Evolutionary conservation across 2,888 invertebrate species (phyloP), one percentile per base, ranked within the genome.

Genomic region (Diploptera punctata): DNA sequence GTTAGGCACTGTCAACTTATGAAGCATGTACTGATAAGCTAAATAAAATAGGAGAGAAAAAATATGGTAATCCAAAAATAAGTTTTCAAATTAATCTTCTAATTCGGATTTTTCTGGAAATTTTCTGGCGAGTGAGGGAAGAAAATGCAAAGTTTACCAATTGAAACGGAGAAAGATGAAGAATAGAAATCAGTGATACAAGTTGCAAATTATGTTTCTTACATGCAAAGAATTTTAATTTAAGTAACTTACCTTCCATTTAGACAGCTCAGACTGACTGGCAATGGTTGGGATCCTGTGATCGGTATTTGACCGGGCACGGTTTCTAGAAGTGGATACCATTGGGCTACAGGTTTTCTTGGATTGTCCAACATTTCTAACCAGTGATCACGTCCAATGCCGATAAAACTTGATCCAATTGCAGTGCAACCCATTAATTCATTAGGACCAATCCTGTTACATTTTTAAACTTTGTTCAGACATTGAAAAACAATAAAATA

Each of bases 401-500:
- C 94, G 71, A 91, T 90, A 79, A 91, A 89, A 72, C 88, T 88
- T 0, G 92, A 89, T 0, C 94, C 94, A 71, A 94, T 90, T n/a
- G 91, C 90, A 1, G 91, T 91, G 81, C 93, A 94, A 3, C 95
- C 95, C 85, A 95, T 92, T 76, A 94, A 83, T 81, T 95, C 95
- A 81, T 95, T 94, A 38, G 93, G 89, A 13, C 95, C 94, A 78
- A 95, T 93, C 81, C 95, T 95, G 83, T 19, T n/a, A n/a, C n/a
- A n/a, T n/a, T n/a, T n/a, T n/a, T n/a, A n/a, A n/a, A n/a, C n/a
- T n/a, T n/a, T n/a, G n/a, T n/a, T n/a, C n/a, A n/a, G n/a, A n/a
- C n/a, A n/a, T n/a, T n/a, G n/a, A n/a, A n/a, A n/a, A n/a, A n/a
- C n/a, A n/a, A n/a, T n/a, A n/a, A n/a, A n/a, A n/a, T n/a, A n/a